These are phyloP conservation scores for Laticauda laticaudata DNA, from an alignment of 2,113 vertebrate genomes.

Conservation along the genomic window DNA sequence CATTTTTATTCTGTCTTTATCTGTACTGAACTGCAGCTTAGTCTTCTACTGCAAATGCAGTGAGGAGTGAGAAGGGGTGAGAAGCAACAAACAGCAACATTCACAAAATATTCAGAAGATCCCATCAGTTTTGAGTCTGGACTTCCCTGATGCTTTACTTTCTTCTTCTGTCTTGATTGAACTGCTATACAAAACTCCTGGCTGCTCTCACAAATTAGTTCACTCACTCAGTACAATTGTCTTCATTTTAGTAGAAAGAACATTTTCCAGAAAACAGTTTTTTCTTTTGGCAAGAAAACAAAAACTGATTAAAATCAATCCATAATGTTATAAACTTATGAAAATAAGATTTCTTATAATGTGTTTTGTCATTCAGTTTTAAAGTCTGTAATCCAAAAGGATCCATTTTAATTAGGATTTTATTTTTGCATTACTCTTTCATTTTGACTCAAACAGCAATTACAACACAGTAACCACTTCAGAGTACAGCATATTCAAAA, in stretches of 20 bases:
- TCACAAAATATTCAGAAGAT: not conserved
- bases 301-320: constrained; percentile 58
- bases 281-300: constrained; percentile 33
- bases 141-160: not conserved
- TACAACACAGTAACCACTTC: not conserved
- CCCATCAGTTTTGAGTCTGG: not conserved
- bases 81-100: not conserved
- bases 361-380: constrained; percentile 52
- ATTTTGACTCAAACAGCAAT: constrained; percentile 9
- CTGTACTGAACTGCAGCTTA: not conserved
- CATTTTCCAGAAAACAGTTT: not conserved
- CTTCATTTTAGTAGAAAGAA: constrained; percentile 21
- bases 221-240: not conserved
- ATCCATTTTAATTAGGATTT: constrained; percentile 47
- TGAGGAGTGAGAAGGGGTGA: not conserved
- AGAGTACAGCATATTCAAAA: not conserved
- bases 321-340: constrained; percentile 40
- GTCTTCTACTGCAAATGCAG: not conserved
- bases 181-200: not conserved
- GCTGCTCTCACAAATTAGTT: not conserved
- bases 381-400: constrained; percentile 46
- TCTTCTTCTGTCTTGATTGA: not conserved
- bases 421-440: constrained; percentile 27
- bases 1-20: not conserved
- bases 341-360: constrained; percentile 44